phyloP scores from a whole-genome alignment of 53 echinoderm and acorn worm genomes.

The Patiria pectinifera region DNA sequence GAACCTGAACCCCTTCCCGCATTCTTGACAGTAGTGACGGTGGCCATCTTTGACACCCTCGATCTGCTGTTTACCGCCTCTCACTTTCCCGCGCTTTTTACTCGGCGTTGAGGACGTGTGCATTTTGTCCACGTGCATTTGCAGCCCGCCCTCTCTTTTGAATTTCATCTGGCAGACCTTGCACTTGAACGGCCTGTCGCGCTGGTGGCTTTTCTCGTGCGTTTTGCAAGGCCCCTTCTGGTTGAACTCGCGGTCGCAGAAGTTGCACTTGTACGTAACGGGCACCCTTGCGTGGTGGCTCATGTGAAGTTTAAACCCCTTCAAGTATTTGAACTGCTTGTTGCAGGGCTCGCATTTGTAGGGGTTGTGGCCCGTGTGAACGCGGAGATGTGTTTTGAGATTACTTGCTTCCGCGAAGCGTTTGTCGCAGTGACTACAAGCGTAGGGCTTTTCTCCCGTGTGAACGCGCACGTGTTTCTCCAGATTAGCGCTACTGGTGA shows the following conservation, averaged over 20 bases:
- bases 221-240: constrained; percentile 43
- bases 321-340: constrained; percentile 30
- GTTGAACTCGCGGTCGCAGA: constrained; percentile 44
- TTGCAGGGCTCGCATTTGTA: constrained; percentile 20
- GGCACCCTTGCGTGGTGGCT: constrained; percentile 18
- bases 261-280: constrained; percentile 37
- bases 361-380: constrained; percentile 48
- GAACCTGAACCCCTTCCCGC: constrained; percentile 71
- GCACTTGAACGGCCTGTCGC: constrained; percentile 35
- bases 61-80: neutral
- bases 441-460: constrained; percentile 56
- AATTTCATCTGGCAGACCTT: constrained; percentile 39
- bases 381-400: constrained; percentile 52
- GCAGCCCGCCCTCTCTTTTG: constrained; percentile 55
- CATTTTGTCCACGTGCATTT: constrained; percentile 27
- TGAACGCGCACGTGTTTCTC: constrained; percentile 37
- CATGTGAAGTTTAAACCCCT: constrained; percentile 37
- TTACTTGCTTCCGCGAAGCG: constrained; percentile 33
- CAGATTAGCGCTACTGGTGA: constrained; percentile 33
- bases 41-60: constrained; percentile 13
- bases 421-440: constrained; percentile 25
- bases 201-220: constrained; percentile 46
- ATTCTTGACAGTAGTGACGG: constrained; percentile 64
- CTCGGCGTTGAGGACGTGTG: neutral
- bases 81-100: constrained; percentile 14